These are phyloP conservation scores for Calidris pugnax DNA, from an alignment of 2,113 vertebrate species.

Conservation along the genomic window DNA sequence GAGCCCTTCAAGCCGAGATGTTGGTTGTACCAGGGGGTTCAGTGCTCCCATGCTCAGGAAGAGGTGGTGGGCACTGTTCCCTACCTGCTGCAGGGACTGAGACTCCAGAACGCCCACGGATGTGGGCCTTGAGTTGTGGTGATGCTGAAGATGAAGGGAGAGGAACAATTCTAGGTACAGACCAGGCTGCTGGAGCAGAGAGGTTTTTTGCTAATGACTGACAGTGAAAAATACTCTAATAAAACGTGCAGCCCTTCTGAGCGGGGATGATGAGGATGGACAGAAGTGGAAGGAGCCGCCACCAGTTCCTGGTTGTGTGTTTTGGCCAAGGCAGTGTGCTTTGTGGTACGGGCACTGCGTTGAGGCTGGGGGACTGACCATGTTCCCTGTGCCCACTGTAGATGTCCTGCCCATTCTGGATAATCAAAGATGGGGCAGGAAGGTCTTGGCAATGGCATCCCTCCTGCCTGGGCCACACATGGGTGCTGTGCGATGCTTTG, in stretches of 20 bases:
- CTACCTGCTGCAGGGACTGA: not conserved
- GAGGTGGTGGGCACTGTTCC: not conserved
- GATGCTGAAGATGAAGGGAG: not conserved
- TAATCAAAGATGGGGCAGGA: not conserved
- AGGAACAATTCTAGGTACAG: not conserved
- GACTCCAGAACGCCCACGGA: not conserved
- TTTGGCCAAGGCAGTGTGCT: not conserved
- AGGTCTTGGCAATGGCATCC: not conserved
- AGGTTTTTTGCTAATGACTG: not conserved
- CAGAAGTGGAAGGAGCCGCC: not conserved
- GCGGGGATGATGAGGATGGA: accelerated
- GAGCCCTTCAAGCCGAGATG: not conserved
- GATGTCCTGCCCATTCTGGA: not conserved
- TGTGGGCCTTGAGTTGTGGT: not conserved
- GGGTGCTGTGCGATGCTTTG: accelerated
- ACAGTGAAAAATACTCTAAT: not conserved
- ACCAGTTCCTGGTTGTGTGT: not conserved
- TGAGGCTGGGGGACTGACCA: not conserved
- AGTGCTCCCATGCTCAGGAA: not conserved
- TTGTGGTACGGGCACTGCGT: accelerated
- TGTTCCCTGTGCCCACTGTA: not conserved
- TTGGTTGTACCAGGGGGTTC: not conserved
- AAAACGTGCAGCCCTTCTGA: not conserved
- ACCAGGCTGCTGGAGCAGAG: not conserved
- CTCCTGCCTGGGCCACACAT: not conserved